Evolutionary conservation across 1,140 invertebrate genomes (phyloP).

Genomic region (Adelges cooleyi): DNA sequence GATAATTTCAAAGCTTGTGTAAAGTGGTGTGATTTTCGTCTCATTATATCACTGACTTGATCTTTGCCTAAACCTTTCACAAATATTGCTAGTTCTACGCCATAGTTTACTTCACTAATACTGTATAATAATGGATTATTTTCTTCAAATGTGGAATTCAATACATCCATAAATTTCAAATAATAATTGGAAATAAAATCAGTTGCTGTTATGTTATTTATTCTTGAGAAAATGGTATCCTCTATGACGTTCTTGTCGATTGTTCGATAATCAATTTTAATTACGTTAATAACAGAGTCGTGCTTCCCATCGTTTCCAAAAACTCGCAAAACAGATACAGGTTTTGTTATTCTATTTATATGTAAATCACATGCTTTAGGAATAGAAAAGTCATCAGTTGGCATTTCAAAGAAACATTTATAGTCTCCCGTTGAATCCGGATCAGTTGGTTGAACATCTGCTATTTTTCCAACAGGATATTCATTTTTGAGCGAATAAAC

Average conservation of each 20-base stretch:
- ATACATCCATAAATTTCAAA: conserved; percentile 53
- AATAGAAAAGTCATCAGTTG: conserved; percentile 39
- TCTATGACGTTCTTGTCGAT: conserved; percentile 72
- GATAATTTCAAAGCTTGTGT: conserved; percentile 36
- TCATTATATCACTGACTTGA: conserved; percentile 49
- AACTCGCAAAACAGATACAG: conserved; percentile 60
- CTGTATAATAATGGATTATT: conserved; percentile 60
- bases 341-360: conserved; percentile 50
- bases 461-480: conserved; percentile 64
- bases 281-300: conserved; percentile 66
- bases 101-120: conserved; percentile 51
- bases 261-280: conserved; percentile 65
- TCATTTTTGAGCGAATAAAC: conserved; percentile 65
- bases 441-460: conserved; percentile 83
- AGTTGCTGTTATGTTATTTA: conserved; percentile 57
- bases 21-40: conserved; percentile 39
- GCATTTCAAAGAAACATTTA: conserved; percentile 58
- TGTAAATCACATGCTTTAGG: conserved; percentile 66
- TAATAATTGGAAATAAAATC: conserved; percentile 65
- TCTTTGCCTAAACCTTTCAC: conserved; percentile 49
- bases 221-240: conserved; percentile 64
- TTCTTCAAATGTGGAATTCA: conserved; percentile 51
- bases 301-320: conserved; percentile 82
- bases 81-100: conserved; percentile 59
- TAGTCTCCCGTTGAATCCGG: conserved; percentile 77